These are phyloP conservation scores for Drosophila quinaria DNA, from an alignment of 2,888 invertebrate genomes.

Conservation along the genomic window DNA sequence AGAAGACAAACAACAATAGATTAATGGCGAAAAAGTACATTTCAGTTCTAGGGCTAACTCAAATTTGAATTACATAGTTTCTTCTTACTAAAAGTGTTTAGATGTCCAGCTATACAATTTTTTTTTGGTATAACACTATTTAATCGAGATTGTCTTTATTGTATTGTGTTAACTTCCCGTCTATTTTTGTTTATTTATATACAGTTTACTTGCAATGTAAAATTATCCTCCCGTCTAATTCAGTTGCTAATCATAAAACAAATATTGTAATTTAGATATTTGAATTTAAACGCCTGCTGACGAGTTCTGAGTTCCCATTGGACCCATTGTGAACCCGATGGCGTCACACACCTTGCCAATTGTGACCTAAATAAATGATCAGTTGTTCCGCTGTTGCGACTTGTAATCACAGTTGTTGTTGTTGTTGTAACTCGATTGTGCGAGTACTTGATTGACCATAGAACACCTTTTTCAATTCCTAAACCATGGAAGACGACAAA, in stretches of 20 bases:
- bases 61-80: too few species aligned
- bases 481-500: conserved; percentile 23
- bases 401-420: conserved; percentile 15
- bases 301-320: background rate
- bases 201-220: too few species aligned
- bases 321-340: conserved; percentile 10
- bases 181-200: too few species aligned
- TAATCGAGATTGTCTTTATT: background rate
- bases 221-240: background rate
- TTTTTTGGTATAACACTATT: background rate
- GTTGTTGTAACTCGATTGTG: conserved; percentile 9
- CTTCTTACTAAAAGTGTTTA: background rate
- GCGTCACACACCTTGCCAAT: conserved; percentile 27
- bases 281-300: background rate
- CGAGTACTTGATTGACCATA: conserved; percentile 36
- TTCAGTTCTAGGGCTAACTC: background rate
- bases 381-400: conserved; percentile 29
- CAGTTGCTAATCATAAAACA: background rate
- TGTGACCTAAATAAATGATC: conserved; percentile 48
- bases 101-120: too few species aligned
- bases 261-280: background rate
- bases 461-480: conserved; percentile 46
- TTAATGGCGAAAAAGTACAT: background rate
- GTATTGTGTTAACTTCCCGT: background rate
- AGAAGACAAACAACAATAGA: background rate